Evolutionary conservation across 2,888 invertebrate genomes (phyloP).

Genomic region (Idaea aversata): DNA sequence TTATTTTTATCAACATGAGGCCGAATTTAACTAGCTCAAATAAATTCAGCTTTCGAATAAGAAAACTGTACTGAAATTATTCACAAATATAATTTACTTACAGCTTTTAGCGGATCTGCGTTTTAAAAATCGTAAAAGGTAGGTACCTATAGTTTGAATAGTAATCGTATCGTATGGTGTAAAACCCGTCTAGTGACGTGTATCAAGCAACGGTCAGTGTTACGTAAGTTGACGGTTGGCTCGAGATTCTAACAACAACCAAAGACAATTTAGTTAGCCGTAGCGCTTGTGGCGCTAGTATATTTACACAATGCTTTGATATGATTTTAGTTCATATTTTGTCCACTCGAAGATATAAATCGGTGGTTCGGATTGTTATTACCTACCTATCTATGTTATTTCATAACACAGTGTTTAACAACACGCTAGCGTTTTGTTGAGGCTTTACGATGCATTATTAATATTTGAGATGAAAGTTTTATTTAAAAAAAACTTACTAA

Average conservation of each 20-base stretch:
- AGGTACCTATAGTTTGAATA: too few species aligned
- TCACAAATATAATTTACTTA: too few species aligned
- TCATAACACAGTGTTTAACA: slow-evolving; percentile 2
- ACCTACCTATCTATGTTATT: not conserved
- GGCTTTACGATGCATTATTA: not conserved
- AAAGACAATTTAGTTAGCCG: not conserved
- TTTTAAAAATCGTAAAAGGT: too few species aligned
- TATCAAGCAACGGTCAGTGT: not conserved
- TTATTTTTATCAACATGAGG: too few species aligned
- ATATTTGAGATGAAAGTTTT: not conserved
- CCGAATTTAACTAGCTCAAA: not conserved
- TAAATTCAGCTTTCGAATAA: not conserved
- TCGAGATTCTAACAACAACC: not conserved
- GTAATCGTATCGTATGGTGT: not conserved
- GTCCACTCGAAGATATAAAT: not conserved
- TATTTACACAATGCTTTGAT: not conserved
- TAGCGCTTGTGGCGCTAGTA: not conserved
- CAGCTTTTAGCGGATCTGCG: too few species aligned
- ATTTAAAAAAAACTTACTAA: not conserved
- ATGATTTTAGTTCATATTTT: not conserved
- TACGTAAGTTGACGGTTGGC: slow-evolving; percentile 1
- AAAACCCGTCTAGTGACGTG: not conserved
- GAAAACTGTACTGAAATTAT: not conserved
- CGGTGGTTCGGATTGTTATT: not conserved
- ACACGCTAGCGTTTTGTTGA: not conserved